phyloP scores from a whole-genome alignment of 2,797 vertebrate species.

The Thripadectes ignobilis region DNA sequence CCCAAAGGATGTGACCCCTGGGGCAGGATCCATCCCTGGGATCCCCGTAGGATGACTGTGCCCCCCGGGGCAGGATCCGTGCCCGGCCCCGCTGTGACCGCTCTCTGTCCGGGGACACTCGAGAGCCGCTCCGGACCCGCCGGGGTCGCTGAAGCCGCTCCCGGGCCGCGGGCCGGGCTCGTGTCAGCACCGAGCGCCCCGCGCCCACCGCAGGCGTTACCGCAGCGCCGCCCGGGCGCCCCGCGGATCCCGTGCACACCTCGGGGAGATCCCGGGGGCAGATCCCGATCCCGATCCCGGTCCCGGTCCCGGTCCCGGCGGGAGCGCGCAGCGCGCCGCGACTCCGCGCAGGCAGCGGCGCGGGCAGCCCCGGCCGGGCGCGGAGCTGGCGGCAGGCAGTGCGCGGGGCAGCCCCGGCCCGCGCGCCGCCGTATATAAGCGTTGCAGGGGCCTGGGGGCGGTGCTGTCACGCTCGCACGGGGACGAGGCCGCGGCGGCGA shows the following conservation, averaged over 20 bases:
- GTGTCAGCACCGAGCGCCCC: fast-evolving
- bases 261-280: background rate
- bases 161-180: background rate
- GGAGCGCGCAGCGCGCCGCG: background rate
- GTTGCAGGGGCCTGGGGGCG: slow-evolving; percentile 77
- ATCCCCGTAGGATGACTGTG: background rate
- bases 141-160: no score
- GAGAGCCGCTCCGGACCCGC: no score
- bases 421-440: slow-evolving; percentile 52
- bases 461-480: slow-evolving; percentile 82
- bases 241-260: background rate
- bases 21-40: background rate
- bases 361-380: slow-evolving; percentile 38
- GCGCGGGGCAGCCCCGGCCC: slow-evolving; percentile 50
- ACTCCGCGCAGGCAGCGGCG: slow-evolving; percentile 64
- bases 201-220: background rate
- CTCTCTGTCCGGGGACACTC: no score
- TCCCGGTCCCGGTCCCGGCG: background rate
- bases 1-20: background rate
- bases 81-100: no score
- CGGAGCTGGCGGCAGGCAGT: slow-evolving; percentile 36
- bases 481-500: slow-evolving; percentile 85
- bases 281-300: background rate
- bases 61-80: background rate
- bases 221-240: background rate